Base-by-base conservation (phyloP, 2,888 invertebrate species). In the Dioctria linearis region DNA sequence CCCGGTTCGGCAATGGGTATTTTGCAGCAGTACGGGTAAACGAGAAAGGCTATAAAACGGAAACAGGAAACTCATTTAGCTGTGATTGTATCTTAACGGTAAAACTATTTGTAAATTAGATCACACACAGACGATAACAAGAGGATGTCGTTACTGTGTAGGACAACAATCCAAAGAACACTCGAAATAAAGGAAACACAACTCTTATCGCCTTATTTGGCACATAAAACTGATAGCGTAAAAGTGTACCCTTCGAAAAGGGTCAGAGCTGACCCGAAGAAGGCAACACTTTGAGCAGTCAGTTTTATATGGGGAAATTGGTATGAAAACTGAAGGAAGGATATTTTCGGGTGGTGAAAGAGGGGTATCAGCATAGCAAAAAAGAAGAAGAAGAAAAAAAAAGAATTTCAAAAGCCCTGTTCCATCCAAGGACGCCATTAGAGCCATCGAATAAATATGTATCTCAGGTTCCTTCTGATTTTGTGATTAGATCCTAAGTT, bases 91-190 rank as follows among this genome's bases (percentile, higher is more conserved):
- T 82, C 82, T 80, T 79, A 80, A 82, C 80, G 80, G 80, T 82
- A 82, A 82, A 82, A 82, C 82, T 82, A 82, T 82, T 82, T 82
- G 82, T 82, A 82, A 82, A 82, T 82, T 82, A 82, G 80, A 82
- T 82, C 82, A 78, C 82, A 79, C 80, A 80, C 82, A 78, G 67
- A 73, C 79, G 79, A 80, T 80, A 80, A 65, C 75, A 75, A 42
- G 25, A 25, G 65, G 51, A 73, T 80, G 59, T 57, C 75, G 81
- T 59, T 69, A 76, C 59, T 51, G 54, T 25, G 25, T 40, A 25
- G 61, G 65, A 76, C 80, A 78, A 78, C 57, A 80, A 78, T 78
- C 59, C 46, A 43, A 67, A 67, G 80, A 79, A 79, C 73, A 79
- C 61, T 78, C 59, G 75, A 80, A 82, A 82, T 82, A 71, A 82